phyloP scores from a whole-genome alignment of 2,113 vertebrate species.

The Catharus fuscescens region DNA sequence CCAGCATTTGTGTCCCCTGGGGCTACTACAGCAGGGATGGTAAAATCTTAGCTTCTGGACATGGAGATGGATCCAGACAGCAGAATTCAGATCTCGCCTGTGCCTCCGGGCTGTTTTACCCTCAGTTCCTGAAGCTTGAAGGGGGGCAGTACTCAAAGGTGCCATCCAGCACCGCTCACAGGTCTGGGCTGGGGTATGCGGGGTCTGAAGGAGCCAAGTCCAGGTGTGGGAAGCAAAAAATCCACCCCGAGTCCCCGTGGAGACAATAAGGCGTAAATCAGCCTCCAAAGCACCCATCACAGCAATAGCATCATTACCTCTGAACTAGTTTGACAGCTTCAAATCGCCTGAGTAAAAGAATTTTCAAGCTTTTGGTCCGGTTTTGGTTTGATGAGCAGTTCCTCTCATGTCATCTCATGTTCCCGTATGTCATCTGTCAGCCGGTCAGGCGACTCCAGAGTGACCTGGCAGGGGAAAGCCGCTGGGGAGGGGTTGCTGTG shows the following conservation, averaged over 20 bases:
- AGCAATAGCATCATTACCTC: background rate
- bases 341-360: background rate
- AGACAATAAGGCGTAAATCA: background rate
- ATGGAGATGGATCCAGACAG: background rate
- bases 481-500: background rate
- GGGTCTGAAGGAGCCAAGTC: fast-evolving
- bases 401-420: too few relatives aligned
- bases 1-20: background rate
- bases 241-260: background rate
- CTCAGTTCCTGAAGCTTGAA: background rate
- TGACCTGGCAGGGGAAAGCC: background rate
- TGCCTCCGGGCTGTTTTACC: background rate
- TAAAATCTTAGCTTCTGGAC: background rate
- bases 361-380: background rate
- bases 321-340: background rate
- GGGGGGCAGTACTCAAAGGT: too few relatives aligned
- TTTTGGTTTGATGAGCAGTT: background rate
- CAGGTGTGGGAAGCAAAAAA: background rate
- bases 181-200: fast-evolving
- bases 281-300: background rate
- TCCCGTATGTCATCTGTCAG: background rate
- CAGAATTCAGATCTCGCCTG: fast-evolving
- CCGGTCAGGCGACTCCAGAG: background rate
- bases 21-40: background rate
- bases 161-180: background rate